These are phyloP conservation scores for Dendrocincla tyrannina DNA, from an alignment of 2,797 vertebrate species.

Conservation along the genomic window DNA sequence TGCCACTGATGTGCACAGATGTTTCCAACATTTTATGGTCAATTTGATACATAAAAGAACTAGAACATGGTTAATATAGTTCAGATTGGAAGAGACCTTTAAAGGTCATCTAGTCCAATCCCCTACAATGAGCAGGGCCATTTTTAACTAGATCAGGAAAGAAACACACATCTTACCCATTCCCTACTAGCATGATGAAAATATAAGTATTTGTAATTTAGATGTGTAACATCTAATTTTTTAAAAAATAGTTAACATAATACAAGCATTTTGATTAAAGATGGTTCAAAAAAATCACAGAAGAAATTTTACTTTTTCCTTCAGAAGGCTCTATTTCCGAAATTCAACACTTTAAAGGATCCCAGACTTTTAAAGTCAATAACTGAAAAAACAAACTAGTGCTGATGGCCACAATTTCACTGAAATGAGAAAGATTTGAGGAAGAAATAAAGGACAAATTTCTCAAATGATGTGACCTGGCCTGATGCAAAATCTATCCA, in stretches of 20 bases:
- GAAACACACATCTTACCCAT: neutral
- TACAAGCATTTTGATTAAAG: neutral
- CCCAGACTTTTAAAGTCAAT: neutral
- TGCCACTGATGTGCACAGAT: neutral
- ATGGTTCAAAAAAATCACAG: neutral
- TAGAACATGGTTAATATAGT: neutral
- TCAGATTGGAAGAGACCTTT: neutral
- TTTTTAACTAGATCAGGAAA: neutral
- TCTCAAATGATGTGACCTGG: neutral
- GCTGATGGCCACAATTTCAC: neutral
- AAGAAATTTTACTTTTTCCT: neutral
- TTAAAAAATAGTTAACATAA: rapidly evolving
- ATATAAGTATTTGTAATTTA: neutral
- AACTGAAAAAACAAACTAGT: neutral
- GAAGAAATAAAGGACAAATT: neutral
- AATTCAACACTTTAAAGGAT: neutral
- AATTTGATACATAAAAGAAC: neutral
- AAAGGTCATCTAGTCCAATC: neutral
- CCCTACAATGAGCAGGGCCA: neutral
- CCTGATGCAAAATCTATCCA: neutral
- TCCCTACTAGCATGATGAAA: neutral
- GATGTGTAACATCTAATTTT: neutral
- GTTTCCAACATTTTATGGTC: neutral
- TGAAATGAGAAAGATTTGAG: neutral
- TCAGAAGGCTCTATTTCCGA: neutral